These are phyloP conservation scores for Leuciscus waleckii DNA, from an alignment of 2,797 vertebrate species.

Conservation along the genomic window DNA sequence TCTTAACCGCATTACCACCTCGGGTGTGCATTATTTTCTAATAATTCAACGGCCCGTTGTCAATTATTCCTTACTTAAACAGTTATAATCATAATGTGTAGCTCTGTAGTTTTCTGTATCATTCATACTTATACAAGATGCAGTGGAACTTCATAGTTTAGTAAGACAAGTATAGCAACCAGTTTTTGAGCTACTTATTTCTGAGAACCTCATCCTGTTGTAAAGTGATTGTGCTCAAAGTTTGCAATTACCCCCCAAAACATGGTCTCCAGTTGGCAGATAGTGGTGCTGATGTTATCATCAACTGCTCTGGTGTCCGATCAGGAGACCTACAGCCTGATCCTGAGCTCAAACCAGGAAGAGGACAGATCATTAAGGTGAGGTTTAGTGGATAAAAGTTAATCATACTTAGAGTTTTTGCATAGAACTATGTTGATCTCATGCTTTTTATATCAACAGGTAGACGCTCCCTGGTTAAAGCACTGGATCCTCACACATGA, in stretches of 20 bases:
- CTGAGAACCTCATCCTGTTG: background rate
- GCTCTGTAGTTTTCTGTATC: background rate
- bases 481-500: slow-evolving; percentile 91
- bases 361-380: slow-evolving; percentile 93
- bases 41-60: too few relatives aligned
- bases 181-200: background rate
- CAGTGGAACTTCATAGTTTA: background rate
- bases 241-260: background rate
- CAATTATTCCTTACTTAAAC: too few relatives aligned
- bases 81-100: too few relatives aligned
- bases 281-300: slow-evolving; percentile 83
- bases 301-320: slow-evolving; percentile 93
- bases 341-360: slow-evolving; percentile 84
- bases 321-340: slow-evolving; percentile 89
- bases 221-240: background rate
- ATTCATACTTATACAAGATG: background rate
- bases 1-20: too few relatives aligned
- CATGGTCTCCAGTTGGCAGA: slow-evolving; percentile 78
- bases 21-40: too few relatives aligned
- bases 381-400: slow-evolving; percentile 13
- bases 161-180: background rate
- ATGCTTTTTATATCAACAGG: slow-evolving; percentile 73
- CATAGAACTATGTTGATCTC: background rate
- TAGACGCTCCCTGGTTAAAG: slow-evolving; percentile 94
- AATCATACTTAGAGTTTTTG: background rate